Evolutionary conservation across 2,888 invertebrate species (phyloP), one percentile per base, ranked within the genome.

Genomic region (Helleia helle): DNA sequence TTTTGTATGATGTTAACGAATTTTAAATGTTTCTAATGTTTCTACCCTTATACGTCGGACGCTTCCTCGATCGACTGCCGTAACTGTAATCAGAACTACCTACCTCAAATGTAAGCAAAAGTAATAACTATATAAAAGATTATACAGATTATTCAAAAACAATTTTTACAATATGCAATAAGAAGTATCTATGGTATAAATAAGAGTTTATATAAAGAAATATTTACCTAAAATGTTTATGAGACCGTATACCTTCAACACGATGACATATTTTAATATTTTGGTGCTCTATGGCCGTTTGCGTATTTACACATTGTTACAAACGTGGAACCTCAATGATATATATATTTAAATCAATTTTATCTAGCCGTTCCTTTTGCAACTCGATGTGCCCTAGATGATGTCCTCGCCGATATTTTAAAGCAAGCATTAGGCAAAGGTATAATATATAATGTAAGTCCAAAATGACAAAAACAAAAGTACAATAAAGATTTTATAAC

Each of bases 1-100:
- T 77, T 73, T 81, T 79, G 77, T 79, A 76, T 74, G 69, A 77
- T 76, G 74, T 79, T 80, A 68, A 74, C 72, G 76, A 77, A 75
- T 77, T 81, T 77, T 71, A 67, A 72, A 76, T 66, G 71, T 80
- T 76, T 76, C 74, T 75, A 64, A 59, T 59, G 58, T 65, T 62
- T 65, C 58, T 64, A 63, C 57, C 59, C 49, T 55, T 51, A 53
- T 55, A 54, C 58, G 59, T 57, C 56, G 59, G 57, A 48, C 50
- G 46, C 41, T 45, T 36, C 42, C 38, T 24, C 43, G 40, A 29
- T 38, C 49, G 51, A 51, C 55, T 54, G 53, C 48, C 47, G 45
- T 49, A 55, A 63, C 48, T 47, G 45, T 49, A 55, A 63, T 61
- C 73, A 60, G 66, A 76, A 76, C 77, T 76, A 77, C 79, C 83